Conservation (phyloP, 2,888 invertebrate species). For the Allygus modestus region DNA sequence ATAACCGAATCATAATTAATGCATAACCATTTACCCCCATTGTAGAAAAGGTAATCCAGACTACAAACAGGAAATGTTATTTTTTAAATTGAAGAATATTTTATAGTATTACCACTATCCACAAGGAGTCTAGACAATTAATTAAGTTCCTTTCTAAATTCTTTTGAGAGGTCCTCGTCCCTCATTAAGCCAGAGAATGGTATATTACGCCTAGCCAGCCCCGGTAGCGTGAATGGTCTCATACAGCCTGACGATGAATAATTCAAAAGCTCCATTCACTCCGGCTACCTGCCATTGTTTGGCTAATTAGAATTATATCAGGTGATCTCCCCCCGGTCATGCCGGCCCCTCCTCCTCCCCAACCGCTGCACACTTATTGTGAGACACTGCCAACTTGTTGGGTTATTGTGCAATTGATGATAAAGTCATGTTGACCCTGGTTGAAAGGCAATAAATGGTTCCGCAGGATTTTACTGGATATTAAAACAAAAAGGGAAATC, state of each 20-base stretch:
- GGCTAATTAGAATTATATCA: constrained; percentile 38
- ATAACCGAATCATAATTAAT: no score
- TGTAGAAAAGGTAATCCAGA: no score
- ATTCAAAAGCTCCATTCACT: constrained; percentile 28
- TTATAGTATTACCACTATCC: no score
- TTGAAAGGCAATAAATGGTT: no score
- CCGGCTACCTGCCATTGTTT: constrained; percentile 7
- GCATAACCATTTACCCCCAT: no score
- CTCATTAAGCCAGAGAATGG: constrained; percentile 26
- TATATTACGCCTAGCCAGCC: background rate
- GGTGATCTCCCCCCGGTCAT: constrained; percentile 1
- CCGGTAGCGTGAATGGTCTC: constrained; percentile 25
- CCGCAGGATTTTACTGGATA: no score
- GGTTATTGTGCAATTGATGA: no score
- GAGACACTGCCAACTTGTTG: no score
- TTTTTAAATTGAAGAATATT: no score
- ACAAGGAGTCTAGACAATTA: background rate
- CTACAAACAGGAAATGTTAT: no score
- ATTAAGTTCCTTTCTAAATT: background rate
- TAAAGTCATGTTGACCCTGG: no score
- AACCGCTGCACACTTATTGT: background rate
- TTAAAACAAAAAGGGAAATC: no score
- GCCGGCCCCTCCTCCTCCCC: background rate
- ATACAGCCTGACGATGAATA: constrained; percentile 6
- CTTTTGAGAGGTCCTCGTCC: constrained; percentile 1